Conservation (phyloP, 2,797 vertebrate genomes). For the Vireo griseus region DNA sequence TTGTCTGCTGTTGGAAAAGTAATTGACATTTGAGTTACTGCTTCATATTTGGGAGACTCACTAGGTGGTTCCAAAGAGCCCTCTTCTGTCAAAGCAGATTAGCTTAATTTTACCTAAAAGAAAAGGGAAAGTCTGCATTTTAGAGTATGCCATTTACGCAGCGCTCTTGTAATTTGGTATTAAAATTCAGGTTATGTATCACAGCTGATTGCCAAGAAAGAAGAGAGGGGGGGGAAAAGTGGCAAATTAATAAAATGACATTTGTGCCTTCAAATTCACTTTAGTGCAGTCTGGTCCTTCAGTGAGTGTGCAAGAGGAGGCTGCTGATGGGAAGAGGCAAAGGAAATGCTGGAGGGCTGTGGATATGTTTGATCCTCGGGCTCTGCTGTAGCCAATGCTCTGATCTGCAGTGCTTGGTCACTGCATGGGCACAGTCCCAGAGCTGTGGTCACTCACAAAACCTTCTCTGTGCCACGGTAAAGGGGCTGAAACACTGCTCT, state of each 20-base stretch:
- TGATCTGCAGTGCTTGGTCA: background rate
- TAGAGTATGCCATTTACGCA: conserved; percentile 16
- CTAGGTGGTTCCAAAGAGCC: conserved; percentile 68
- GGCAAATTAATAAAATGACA: conserved; percentile 57
- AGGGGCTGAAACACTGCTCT: background rate
- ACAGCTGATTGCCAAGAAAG: conserved; percentile 61
- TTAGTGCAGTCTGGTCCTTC: background rate
- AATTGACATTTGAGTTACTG: conserved; percentile 80
- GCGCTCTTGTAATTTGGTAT: conserved; percentile 51
- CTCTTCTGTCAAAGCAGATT: conserved; percentile 73
- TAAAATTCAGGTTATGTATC: conserved; percentile 63
- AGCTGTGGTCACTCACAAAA: rapidly evolving
- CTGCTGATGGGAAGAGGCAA: background rate
- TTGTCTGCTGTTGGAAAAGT: conserved; percentile 77
- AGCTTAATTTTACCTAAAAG: conserved; percentile 66
- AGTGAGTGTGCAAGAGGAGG: background rate
- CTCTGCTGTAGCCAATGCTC: rapidly evolving
- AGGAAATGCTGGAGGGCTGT: rapidly evolving
- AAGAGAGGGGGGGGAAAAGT: background rate
- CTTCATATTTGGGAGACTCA: conserved; percentile 74
- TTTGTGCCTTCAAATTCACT: conserved; percentile 62
- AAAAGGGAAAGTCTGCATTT: conserved; percentile 27
- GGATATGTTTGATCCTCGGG: background rate
- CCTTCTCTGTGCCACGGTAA: rapidly evolving
- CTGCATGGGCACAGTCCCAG: background rate